These are phyloP conservation scores for Microtus pennsylvanicus DNA, from an alignment of 2,113 vertebrate genomes.

Conservation along the genomic window DNA sequence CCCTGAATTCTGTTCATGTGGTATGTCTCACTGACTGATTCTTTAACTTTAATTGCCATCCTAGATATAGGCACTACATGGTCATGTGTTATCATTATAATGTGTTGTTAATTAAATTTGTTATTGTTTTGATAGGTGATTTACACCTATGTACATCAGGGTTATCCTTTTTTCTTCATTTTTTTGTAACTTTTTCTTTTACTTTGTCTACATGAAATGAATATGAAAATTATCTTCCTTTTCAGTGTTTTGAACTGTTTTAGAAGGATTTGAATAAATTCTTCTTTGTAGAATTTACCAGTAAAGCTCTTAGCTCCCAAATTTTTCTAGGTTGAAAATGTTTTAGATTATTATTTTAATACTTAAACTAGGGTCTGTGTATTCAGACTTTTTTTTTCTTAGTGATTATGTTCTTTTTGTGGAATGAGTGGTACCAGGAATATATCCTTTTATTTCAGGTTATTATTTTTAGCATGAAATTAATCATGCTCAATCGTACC, in stretches of 20 bases:
- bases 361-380: background rate
- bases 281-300: background rate
- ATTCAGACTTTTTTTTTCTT: background rate
- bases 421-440: background rate
- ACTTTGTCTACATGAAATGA: background rate
- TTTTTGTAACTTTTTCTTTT: background rate
- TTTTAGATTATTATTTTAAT: background rate
- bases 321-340: background rate
- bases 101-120: background rate
- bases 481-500: background rate
- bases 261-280: background rate
- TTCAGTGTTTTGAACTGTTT: background rate
- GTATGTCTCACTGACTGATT: background rate
- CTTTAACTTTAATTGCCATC: background rate
- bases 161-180: background rate
- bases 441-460: background rate
- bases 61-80: background rate
- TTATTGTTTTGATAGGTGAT: background rate
- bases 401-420: background rate
- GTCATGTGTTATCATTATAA: background rate
- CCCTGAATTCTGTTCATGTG: background rate
- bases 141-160: background rate
- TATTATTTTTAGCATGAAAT: background rate
- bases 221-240: background rate
- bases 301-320: background rate